Base-by-base conservation (phyloP, 2,888 invertebrate species). In the Malachius bipustulatus region DNA sequence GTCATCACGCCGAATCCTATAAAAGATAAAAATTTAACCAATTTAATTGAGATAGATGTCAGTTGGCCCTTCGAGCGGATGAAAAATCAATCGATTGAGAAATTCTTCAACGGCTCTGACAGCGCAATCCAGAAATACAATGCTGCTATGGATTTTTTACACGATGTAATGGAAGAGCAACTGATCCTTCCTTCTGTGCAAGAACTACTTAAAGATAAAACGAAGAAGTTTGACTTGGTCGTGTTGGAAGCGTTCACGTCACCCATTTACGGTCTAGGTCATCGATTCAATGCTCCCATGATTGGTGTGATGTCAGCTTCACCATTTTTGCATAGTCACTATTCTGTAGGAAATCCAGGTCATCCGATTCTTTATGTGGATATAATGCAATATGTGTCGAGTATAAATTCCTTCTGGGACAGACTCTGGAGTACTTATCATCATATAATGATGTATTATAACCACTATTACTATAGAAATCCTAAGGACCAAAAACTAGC, bases 1-100 rank as follows among this genome's bases (percentile, higher is more conserved):
- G 47, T 64, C 1, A 27, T 64, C 8, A 63, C 66, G 2, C 49
- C 66, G 4, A 42, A 63, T 44, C 62, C 63, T 1, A 40, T 59
- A 2, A 54, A 57, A 16, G 55, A 59, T 24, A 32, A 42, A n/a
- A 43, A 42, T 4, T 47, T 57, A 2, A 39, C 42, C 3, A 59
- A 55, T 37, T 47, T 60, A 4, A 55, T 50, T 1, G 52, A 61
- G 41, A 54, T 63, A 14, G 50, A 57, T 32, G 16, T 57, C 0
- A 45, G 50, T 36, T 40, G 41, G 14, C 40, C 59, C 0, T 60
- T 62, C 19, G 37, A 43, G 4, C 24, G 45, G 4, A 54, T 50
- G 47, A 35, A 35, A 2, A 31, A 35, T 6, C 24, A 19, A n/a
- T n/a, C 24, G 6, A 6, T 19, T 19, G 6, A 19, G n/a, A 19